These are phyloP conservation scores for Psittacula derbiana DNA, from an alignment of 2,797 vertebrate species.

Conservation along the genomic window DNA sequence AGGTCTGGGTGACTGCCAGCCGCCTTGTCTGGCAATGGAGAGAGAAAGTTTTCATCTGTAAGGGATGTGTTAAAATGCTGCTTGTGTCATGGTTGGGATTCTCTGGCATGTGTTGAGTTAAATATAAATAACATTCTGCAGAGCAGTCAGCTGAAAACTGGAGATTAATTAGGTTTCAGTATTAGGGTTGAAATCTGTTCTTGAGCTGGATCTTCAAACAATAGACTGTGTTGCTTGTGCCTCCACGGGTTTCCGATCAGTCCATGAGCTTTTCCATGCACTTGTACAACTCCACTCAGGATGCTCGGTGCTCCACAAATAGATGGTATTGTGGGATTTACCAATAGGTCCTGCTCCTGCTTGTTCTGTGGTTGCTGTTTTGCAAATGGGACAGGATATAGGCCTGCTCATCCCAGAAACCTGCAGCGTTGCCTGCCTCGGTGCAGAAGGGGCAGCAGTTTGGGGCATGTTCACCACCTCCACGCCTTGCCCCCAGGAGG, in stretches of 20 bases:
- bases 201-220: background rate
- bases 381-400: background rate
- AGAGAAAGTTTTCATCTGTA: background rate
- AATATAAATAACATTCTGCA: slow-evolving; percentile 11
- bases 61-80: slow-evolving; percentile 20
- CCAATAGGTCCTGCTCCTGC: background rate
- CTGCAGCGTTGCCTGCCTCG: background rate
- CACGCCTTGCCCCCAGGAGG: background rate
- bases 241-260: background rate
- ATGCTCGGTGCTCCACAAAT: background rate
- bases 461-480: background rate
- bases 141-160: background rate
- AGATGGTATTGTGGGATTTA: background rate
- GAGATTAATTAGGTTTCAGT: background rate
- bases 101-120: slow-evolving; percentile 26
- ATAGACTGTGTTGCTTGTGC: background rate
- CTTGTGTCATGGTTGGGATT: background rate
- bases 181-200: background rate
- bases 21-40: background rate
- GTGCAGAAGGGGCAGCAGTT: background rate
- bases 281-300: background rate
- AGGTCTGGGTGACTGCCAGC: background rate
- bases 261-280: background rate
- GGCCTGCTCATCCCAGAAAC: background rate
- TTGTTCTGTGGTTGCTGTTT: background rate